These are phyloP conservation scores for Cacoxenus indagator DNA, from an alignment of 2,888 invertebrate species.

Conservation along the genomic window DNA sequence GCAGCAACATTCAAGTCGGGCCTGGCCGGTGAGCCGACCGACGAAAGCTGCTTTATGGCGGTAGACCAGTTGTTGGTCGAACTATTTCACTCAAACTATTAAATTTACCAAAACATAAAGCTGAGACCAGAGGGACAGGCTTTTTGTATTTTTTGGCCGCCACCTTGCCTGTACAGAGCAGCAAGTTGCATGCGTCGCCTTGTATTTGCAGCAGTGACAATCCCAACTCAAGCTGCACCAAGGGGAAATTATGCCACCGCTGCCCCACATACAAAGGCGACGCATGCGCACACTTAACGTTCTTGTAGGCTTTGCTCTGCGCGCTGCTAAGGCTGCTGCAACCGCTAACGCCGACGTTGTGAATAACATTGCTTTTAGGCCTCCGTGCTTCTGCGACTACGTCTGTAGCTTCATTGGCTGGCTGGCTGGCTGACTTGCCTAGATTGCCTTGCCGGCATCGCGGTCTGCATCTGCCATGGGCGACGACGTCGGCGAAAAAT, in stretches of 20 bases:
- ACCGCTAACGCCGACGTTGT: neutral
- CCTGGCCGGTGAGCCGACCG: neutral
- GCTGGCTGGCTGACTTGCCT: constrained; percentile 24
- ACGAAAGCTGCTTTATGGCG: constrained; percentile 15
- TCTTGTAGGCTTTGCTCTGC: constrained; percentile 18
- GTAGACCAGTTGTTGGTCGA: constrained; percentile 13
- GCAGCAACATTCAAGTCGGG: neutral
- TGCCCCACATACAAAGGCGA: neutral
- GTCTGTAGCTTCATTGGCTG: constrained; percentile 1
- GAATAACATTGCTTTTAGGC: constrained; percentile 44
- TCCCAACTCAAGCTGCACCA: constrained; percentile 1
- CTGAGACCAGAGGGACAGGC: neutral
- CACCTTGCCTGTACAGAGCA: neutral
- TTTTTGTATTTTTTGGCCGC: neutral
- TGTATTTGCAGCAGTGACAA: neutral
- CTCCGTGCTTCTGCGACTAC: constrained; percentile 33
- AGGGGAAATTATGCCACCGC: constrained; percentile 13
- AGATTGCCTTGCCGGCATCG: constrained; percentile 18
- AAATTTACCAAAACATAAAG: neutral
- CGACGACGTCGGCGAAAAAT: constrained; percentile 59
- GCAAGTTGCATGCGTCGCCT: neutral
- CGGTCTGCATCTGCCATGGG: constrained; percentile 50
- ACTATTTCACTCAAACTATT: neutral
- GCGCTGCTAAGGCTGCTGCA: neutral
- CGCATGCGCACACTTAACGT: constrained; percentile 9